Evolutionary conservation across 2,888 invertebrate species (phyloP).

Genomic region (Chrysodeixis includens): DNA sequence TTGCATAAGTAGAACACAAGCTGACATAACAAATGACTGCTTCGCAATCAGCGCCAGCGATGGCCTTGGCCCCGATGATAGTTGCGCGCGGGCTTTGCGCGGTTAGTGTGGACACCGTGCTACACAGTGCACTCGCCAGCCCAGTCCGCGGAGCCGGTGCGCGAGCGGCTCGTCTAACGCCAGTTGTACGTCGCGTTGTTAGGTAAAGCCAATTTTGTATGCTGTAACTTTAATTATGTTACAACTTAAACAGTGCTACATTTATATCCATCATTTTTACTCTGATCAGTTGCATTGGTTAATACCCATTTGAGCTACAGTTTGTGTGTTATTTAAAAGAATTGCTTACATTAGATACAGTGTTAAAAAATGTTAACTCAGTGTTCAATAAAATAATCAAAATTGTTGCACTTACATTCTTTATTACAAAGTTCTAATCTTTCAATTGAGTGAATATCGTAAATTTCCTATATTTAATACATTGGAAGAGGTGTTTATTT

Average conservation of each 20-base stretch:
- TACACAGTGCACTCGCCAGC: constrained; percentile 64
- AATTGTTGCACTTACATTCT: no score
- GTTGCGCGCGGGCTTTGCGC: constrained; percentile 56
- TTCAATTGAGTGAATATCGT: no score
- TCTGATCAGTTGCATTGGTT: background rate
- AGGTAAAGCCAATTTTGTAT: constrained; percentile 57
- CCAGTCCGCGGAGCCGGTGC: constrained; percentile 68
- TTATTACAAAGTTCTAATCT: no score
- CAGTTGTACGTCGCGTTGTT: constrained; percentile 49
- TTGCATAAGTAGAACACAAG: constrained; percentile 88
- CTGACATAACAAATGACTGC: constrained; percentile 86
- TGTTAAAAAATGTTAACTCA: no score
- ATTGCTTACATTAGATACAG: no score
- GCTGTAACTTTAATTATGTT: constrained; percentile 15
- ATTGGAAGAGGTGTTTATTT: no score
- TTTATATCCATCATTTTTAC: background rate
- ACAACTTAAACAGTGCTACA: background rate
- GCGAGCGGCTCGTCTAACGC: constrained; percentile 59
- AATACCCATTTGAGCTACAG: background rate
- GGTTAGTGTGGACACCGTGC: constrained; percentile 59
- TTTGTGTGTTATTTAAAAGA: no score
- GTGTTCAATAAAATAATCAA: no score
- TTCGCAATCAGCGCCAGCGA: constrained; percentile 78
- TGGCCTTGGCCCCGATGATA: constrained; percentile 84
- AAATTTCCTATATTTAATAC: no score